Percentiles rank a stretch among this genome's conserved stretches.
phyloP scores from a whole-genome alignment of 2,113 vertebrate genomes.

The Cettia cetti region DNA sequence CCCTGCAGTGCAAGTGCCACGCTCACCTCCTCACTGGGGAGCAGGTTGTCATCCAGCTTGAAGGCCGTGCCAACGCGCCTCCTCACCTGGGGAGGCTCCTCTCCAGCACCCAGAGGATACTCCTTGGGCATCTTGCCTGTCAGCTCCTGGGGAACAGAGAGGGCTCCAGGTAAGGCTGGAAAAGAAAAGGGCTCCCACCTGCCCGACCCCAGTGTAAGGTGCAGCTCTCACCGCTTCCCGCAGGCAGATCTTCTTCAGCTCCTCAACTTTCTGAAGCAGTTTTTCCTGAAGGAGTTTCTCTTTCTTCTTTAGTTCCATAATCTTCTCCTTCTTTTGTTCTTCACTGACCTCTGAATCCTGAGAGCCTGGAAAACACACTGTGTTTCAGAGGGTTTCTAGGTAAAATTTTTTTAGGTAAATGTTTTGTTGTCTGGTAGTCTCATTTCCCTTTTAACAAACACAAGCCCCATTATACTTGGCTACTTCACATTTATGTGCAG shows the following conservation, averaged over 20 bases:
- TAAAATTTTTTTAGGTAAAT: not conserved
- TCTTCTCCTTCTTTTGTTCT: constrained; percentile 93
- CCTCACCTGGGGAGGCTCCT: constrained; percentile 84
- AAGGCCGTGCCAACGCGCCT: constrained; percentile 87
- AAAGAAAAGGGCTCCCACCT: not conserved
- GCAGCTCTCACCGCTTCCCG: constrained; percentile 90
- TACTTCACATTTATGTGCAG: not conserved
- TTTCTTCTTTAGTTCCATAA: constrained; percentile 88
- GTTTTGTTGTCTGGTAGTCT: not conserved
- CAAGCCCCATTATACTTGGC: not conserved
- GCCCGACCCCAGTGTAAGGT: fast-evolving
- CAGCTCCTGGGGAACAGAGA: constrained; percentile 80
- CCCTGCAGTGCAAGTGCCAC: not conserved
- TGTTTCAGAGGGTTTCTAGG: not conserved
- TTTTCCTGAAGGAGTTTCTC: constrained; percentile 86
- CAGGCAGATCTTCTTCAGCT: constrained; percentile 91
- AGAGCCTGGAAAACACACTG: constrained; percentile 77
- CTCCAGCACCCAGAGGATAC: constrained; percentile 87
- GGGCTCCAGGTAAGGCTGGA: not conserved
- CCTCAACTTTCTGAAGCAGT: constrained; percentile 85
- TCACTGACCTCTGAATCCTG: constrained; percentile 90
- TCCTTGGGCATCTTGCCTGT: constrained; percentile 91
- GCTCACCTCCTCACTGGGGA: constrained; percentile 84
- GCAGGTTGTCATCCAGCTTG: constrained; percentile 86
- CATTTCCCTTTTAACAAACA: not conserved